Conservation (phyloP, 2,888 invertebrate species). For the Germaria angustata region DNA sequence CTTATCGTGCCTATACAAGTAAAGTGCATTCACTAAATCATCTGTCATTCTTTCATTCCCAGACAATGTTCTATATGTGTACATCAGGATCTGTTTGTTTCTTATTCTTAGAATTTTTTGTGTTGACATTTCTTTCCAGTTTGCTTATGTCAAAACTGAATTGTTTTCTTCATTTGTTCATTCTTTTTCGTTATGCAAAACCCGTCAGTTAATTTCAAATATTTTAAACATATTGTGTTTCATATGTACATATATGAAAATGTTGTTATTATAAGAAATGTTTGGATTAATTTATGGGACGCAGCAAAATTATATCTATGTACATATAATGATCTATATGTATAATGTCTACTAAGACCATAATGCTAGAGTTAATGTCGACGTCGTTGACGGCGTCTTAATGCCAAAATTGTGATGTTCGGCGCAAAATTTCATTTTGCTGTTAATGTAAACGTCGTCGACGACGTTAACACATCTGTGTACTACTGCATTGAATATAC, state of each 20-base stretch:
- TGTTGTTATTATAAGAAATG: not conserved
- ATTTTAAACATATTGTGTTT: not conserved
- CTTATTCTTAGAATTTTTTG: not conserved
- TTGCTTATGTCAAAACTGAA: not conserved
- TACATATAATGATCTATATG: no score
- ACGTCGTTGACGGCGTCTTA: no score
- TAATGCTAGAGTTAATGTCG: no score
- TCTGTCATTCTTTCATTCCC: not conserved
- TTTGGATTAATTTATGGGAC: constrained; percentile 8
- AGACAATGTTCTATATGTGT: not conserved
- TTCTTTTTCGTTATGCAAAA: not conserved
- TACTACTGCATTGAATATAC: no score
- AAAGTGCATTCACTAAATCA: not conserved
- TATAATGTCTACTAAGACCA: no score
- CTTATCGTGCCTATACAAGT: not conserved
- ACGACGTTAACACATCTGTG: no score
- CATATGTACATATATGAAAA: not conserved
- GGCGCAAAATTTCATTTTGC: no score
- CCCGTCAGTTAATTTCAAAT: not conserved
- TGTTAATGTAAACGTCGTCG: no score
- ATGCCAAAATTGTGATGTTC: no score
- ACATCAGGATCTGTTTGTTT: not conserved
- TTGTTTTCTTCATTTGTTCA: no score
- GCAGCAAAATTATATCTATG: no score
- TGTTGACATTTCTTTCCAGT: not conserved